Evolutionary conservation across 2,888 invertebrate genomes (phyloP), one percentile per base, ranked within the genome.

Genomic region (Elysia crispata): DNA sequence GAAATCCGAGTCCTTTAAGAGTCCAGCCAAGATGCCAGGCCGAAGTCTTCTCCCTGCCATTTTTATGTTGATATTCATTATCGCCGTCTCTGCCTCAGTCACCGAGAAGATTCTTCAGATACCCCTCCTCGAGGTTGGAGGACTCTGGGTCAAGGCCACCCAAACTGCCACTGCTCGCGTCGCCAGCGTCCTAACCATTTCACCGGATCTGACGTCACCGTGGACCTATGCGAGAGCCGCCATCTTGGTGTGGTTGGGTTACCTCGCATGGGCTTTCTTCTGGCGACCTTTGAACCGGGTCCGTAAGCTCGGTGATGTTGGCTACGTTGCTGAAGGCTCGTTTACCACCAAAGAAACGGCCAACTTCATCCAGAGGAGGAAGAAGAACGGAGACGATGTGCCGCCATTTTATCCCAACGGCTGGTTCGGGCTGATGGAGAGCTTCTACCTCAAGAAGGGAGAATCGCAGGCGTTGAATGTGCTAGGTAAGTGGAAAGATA

Each of bases 331-430:
- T 0, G 90, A 91, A 20, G 89, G 89, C 8, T 86, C 84, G 31
- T 84, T 88, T 62, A 83, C 85, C 1, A 86, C 83, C 81, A 88
- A 87, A 79, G 90, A 90, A 30, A 87, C 90, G 28, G 89, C 90
- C 0, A 91, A 91, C 67, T 79, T 83, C 66, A 89, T 91, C 8
- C 87, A 87, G 82, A 86, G 86, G 77, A 88, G 94, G 0, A 92
- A 95, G 11, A 93, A 94, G 79, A 92, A 94, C 8, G 96, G 96
- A 0, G 23, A 60, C 8, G 93, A 93, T 0, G 90, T 96, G 1
- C 97, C 97, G 0, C 97, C 97, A 0, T 96, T 96, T 0, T 97
- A 94, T 90, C 97, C 97, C 0, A 97, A 97, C 89, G 97, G 97
- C 0, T 97, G 97, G 97, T 97, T 95, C 87, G 95, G 94, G 0